Base-by-base conservation (phyloP, 2,113 vertebrate species). In the Felis chaus region DNA sequence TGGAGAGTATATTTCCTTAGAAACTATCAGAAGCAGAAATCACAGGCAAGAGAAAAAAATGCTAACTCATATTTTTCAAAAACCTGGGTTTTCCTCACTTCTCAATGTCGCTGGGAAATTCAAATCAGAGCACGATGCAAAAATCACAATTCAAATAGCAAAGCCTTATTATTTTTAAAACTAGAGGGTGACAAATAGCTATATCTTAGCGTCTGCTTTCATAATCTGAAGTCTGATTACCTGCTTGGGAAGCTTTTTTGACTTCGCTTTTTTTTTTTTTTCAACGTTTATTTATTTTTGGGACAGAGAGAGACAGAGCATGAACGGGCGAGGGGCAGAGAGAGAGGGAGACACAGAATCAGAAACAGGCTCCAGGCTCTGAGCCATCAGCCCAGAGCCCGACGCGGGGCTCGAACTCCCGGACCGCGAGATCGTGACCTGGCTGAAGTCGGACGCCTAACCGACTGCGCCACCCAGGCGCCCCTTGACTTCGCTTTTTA, bases 81-180 rank as follows among this genome's bases (percentile, higher is more conserved):
- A 91, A 29, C 8, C 33, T 1, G 1, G n/a, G n/a, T 92, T 92
- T 95, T 95, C 29, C 73, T 45, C 41, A 55, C 8, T 53, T 91
- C 65, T 87, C 66, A 71, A 55, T 10, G 53, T 86, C 29, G 48
- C 7, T 89, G 14, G n/a, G 29, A 92, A 91, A 82, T 88, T 90
- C 57, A 95, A 93, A 94, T 93, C 15, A 82, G 65, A 97, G 68
- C 53, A 87, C 84, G 83, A 69, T 83, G 13, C 86, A n/a, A 83
- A 83, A 90, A 55, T 91, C 74, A 41, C 41, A 92, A 74, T 79
- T 69, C 41, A 89, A 74, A 85, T 65, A 66, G 48, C 68, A 83
- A 89, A 96, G 23, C 29, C 71, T 66, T 86, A 23, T 90, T 71
- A 15, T 79, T 84, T 78, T 88, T 69, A 50, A 87, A 94, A 78